Base-by-base conservation (phyloP, 2,888 invertebrate genomes). In the Nesidiocoris tenuis region DNA sequence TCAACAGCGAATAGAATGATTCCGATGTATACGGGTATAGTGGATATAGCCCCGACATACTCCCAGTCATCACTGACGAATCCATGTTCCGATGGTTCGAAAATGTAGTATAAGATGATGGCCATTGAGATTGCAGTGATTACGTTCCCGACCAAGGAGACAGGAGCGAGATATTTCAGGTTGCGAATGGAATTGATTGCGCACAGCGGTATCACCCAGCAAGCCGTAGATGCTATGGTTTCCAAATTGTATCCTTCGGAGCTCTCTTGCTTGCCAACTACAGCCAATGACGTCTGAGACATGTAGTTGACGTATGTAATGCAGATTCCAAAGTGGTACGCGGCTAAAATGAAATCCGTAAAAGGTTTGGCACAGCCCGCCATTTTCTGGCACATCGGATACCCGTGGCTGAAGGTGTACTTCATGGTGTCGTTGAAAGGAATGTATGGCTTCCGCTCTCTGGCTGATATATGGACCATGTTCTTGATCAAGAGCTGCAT, bases 1-100 rank as follows among this genome's bases (percentile, higher is more conserved):
- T 74, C 74, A 9, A 74, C 74, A 3, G 74, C 65, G 25, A 74
- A 74, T 9, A 74, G 65, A 17, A 74, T 74, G 2, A 74, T 74
- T 12, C 74, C 74, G 1, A 74, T 74, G 74, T 74, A 74, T 17
- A 74, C 7, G 0, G 74, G 74, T 17, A 61, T 59, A 3, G 64
- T 65, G 16, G 55, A 56, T 5, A 56, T n/a, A n/a, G 5, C 2
- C 18, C 74, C 74, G 1, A 74, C 17, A 9, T 55, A 74, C 16
- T 56, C 1, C 65, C 65, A 74, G 23, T 16, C 18, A 19, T 65
- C 59, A 22, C 74, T 65, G 1, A 65, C 18, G 18, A 64, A 17
- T 5, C 72, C 72, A 5, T 17, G 23, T 25, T 39, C 72, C 1
- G 16, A 24, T 2, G 74, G 74, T 25, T 24, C n/a, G 65, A 64